Percentiles rank a stretch among this genome's conserved stretches.
phyloP scores from a whole-genome alignment of 2,797 vertebrate species.

The Sylvia borin region DNA sequence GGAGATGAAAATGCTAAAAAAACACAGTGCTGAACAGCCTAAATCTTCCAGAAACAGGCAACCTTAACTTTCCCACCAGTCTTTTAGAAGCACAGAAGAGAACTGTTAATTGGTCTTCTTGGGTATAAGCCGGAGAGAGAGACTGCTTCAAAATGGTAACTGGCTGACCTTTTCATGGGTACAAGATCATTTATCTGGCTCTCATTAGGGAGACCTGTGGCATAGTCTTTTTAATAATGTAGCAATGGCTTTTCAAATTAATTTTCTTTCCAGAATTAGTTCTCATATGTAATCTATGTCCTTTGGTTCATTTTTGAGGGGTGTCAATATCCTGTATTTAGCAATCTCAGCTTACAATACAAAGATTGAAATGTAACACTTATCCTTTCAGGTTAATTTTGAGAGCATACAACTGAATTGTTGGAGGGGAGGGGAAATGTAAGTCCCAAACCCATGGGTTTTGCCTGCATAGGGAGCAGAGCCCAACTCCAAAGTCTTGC shows the following conservation, averaged over 20 bases:
- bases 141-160: constrained; percentile 42
- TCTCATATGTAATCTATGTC: not conserved
- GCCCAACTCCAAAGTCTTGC: not conserved
- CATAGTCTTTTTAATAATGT: constrained; percentile 35
- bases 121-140: not conserved
- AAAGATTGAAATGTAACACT: not conserved
- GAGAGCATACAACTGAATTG: not conserved
- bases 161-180: constrained; percentile 62
- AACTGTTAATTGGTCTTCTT: constrained; percentile 54
- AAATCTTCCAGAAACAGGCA: not conserved
- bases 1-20: not conserved
- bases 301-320: not conserved
- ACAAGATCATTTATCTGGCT: constrained; percentile 50
- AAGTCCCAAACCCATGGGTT: fast-evolving
- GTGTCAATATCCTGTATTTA: not conserved
- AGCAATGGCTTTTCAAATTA: constrained; percentile 39
- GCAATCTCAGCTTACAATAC: not conserved
- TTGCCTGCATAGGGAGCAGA: not conserved
- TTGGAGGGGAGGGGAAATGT: not conserved
- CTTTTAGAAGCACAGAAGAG: not conserved
- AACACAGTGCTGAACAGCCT: not conserved
- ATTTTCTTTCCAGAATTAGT: constrained; percentile 33
- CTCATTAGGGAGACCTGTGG: constrained; percentile 41
- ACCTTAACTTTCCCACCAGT: not conserved
- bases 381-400: not conserved